Base-by-base conservation (phyloP, 2,888 invertebrate genomes). In the Amphimallon solstitiale region DNA sequence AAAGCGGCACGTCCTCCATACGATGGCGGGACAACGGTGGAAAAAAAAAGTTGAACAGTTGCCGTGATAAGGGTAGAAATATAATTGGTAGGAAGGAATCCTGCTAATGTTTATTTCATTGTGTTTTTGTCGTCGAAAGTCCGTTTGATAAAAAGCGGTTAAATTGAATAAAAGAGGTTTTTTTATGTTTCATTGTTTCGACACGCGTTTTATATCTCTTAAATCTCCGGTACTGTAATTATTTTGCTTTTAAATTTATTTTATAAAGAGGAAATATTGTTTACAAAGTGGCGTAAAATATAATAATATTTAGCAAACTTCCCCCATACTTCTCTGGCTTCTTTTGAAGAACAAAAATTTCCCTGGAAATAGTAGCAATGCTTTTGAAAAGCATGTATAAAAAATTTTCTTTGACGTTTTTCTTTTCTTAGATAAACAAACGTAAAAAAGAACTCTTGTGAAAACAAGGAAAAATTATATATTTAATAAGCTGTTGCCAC, bases 11-110 rank as follows among this genome's bases (percentile, higher is more conserved):
- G 56, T 56, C 40, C 40, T 19, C 56, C 56, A 19, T 23, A 6
- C 40, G 43, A 14, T 14, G 43, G 14, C 14, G 7, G 43, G 43
- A 15, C 35, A 35, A 17, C 17, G 15, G 17, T 17, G 17, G 37
- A 40, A 40, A n/a, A n/a, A 56, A 52, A 56, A 56, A 56, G 56
- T 56, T 56, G 56, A 56, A 56, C 56, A 56, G 56, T 56, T 56
- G 17, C 56, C 56, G 56, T 56, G 56, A 56, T 56, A 56, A 56
- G 56, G 56, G 56, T 56, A 23, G 40, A 40, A 56, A 56, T 56
- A 56, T 56, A 56, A 56, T 54, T 56, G 56, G 56, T 56, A 40
- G 23, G 56, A 56, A 56, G 40, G 56, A 56, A 40, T 40, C 56
- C 40, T 56, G 14, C 56, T 56, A 56, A 56, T 56, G 40, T 56